A percentile compares a stretch with the other conserved stretches of the same genome.
These are phyloP conservation scores for Gavialis gangeticus DNA, from an alignment of 2,113 vertebrate genomes.

Conservation along the genomic window DNA sequence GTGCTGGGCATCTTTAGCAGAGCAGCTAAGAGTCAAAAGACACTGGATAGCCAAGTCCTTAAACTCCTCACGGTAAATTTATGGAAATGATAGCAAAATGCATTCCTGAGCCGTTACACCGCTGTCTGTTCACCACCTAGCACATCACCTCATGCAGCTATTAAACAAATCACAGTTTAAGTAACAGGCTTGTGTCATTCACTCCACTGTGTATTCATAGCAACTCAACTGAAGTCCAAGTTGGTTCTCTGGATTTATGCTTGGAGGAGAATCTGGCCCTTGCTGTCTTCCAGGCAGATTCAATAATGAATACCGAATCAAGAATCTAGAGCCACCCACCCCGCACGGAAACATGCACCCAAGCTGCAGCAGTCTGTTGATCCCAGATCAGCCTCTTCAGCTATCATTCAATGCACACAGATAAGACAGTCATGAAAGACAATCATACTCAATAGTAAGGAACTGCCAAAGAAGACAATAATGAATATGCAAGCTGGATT, in stretches of 20 bases:
- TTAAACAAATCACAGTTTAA: not conserved
- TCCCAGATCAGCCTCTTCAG: no score
- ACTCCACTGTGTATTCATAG: not conserved
- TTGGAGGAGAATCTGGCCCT: not conserved
- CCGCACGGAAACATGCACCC: no score
- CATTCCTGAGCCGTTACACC: not conserved
- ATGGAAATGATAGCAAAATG: not conserved
- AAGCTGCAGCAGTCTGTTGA: no score
- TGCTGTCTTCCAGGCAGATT: no score
- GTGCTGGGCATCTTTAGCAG: not conserved
- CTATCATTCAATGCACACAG: no score
- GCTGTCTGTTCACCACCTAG: no score
- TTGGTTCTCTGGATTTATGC: not conserved
- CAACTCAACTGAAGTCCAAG: not conserved
- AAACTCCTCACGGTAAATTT: not conserved
- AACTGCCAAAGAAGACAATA: no score
- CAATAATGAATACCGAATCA: no score
- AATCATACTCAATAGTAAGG: no score
- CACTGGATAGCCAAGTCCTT: not conserved
- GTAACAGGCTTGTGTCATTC: not conserved
- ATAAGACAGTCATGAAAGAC: no score
- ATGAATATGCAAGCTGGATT: no score
- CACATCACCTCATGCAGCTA: not conserved
- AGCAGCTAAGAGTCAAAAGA: not conserved
- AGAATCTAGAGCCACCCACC: no score